Conservation (phyloP, 2,888 invertebrate species). For the Pammene aurita region DNA sequence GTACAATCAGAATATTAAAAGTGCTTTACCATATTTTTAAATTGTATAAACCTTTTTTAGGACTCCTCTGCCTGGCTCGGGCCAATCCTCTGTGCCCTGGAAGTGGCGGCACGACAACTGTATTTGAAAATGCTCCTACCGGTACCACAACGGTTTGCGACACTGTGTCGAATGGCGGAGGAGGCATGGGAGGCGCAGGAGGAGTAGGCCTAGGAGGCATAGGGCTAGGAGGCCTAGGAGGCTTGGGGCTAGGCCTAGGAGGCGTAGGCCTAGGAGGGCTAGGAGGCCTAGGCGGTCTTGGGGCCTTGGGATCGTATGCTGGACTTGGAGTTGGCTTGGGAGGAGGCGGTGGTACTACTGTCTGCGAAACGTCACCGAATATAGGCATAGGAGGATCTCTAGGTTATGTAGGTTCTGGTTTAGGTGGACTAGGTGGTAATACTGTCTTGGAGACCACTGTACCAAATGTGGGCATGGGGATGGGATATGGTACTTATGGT, state of each 20-base stretch:
- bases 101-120: not conserved
- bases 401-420: no score
- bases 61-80: slow-evolving; percentile 55
- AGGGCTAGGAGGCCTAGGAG: slow-evolving; percentile 2
- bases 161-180: not conserved
- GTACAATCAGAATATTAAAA: no score
- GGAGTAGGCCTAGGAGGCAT: slow-evolving; percentile 5
- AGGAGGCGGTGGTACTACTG: not conserved
- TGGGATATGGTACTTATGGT: no score
- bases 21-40: no score
- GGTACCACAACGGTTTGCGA: slow-evolving; percentile 45
- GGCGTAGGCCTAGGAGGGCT: slow-evolving; percentile 11
- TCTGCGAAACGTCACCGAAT: not conserved
- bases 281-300: not conserved
- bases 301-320: no score
- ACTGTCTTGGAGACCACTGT: no score
- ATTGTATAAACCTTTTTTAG: slow-evolving; percentile 47
- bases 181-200: not conserved
- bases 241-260: slow-evolving; percentile 1
- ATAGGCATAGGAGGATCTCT: not conserved
- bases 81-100: slow-evolving; percentile 54
- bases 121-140: slow-evolving; percentile 40
- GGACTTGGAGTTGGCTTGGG: no score
- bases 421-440: not conserved
- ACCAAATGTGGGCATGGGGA: no score